Percentiles rank a stretch among this genome's conserved stretches.
These are phyloP conservation scores for Dasypogon diadema DNA, from an alignment of 2,888 invertebrate genomes.

Conservation along the genomic window DNA sequence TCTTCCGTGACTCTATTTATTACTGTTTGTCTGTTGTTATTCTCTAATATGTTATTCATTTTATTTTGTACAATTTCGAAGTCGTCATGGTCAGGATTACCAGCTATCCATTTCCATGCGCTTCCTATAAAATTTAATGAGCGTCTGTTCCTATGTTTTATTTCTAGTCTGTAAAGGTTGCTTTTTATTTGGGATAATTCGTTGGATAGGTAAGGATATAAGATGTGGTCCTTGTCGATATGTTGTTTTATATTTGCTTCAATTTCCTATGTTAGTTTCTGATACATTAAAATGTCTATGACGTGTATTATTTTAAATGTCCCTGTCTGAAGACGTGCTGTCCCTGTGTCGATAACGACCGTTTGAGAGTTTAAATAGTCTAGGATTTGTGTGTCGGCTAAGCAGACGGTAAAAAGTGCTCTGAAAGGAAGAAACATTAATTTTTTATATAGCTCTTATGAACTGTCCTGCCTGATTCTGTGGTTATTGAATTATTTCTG, in stretches of 20 bases:
- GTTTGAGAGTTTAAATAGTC: conserved; percentile 49
- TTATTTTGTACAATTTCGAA: conserved; percentile 26
- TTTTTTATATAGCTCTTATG: conserved; percentile 24
- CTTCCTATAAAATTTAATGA: conserved; percentile 35
- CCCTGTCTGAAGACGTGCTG: conserved; percentile 47
- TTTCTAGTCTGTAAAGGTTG: conserved; percentile 8
- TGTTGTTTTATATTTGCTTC: not conserved
- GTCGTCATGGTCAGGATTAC: conserved; percentile 33
- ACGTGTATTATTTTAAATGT: conserved; percentile 51
- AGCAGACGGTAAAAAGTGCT: not conserved
- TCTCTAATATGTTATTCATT: conserved; percentile 23
- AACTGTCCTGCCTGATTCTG: conserved; percentile 18
- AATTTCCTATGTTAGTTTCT: too few species aligned
- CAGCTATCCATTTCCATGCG: conserved; percentile 35
- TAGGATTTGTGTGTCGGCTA: conserved; percentile 45
- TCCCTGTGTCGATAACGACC: conserved; percentile 44
- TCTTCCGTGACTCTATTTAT: conserved; percentile 21
- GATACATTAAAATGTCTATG: conserved; percentile 50
- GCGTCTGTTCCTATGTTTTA: conserved; percentile 3
- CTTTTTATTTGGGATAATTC: conserved; percentile 2
- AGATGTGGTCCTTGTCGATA: not conserved
- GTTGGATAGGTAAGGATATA: conserved; percentile 4
- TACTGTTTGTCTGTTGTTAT: conserved; percentile 33
- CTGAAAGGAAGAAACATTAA: conserved; percentile 26
- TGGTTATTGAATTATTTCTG: conserved; percentile 16